Percentiles rank a stretch among this genome's conserved stretches.
Conservation (phyloP, 2,797 vertebrate species). For the Paedocypris micromegethes region DNA sequence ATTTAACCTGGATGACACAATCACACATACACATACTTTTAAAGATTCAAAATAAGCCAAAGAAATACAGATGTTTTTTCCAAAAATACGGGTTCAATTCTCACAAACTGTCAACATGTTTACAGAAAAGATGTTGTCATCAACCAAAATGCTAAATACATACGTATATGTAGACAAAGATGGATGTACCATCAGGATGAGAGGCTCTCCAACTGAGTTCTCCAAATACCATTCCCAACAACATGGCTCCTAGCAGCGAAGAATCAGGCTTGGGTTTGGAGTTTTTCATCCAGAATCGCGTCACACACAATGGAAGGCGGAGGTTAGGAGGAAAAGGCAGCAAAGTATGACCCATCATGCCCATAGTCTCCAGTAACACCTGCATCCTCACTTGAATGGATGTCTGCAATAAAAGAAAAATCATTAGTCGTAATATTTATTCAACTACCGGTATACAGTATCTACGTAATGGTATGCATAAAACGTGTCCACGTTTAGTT, state of each 20-base stretch:
- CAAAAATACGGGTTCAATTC: no score
- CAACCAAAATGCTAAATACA: neutral
- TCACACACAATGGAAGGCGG: constrained; percentile 74
- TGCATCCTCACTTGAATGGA: constrained; percentile 58
- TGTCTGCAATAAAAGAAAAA: constrained; percentile 58
- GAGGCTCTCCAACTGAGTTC: constrained; percentile 64
- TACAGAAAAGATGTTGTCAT: no score
- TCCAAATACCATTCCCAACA: constrained; percentile 77
- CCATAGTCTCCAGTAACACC: constrained; percentile 74
- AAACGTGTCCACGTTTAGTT: no score
- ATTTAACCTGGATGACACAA: no score
- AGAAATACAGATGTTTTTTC: no score
- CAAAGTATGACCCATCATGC: constrained; percentile 62
- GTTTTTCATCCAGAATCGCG: constrained; percentile 74
- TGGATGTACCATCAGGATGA: constrained; percentile 36
- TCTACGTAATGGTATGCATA: no score
- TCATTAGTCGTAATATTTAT: neutral
- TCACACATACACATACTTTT: no score
- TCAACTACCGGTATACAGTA: no score
- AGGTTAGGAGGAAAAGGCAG: constrained; percentile 66
- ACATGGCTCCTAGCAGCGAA: constrained; percentile 74
- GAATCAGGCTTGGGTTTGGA: constrained; percentile 65
- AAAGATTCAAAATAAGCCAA: no score
- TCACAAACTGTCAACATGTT: no score
- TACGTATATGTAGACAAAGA: neutral